Base-by-base conservation (phyloP, 2,113 vertebrate species). In the Antigone vipio region DNA sequence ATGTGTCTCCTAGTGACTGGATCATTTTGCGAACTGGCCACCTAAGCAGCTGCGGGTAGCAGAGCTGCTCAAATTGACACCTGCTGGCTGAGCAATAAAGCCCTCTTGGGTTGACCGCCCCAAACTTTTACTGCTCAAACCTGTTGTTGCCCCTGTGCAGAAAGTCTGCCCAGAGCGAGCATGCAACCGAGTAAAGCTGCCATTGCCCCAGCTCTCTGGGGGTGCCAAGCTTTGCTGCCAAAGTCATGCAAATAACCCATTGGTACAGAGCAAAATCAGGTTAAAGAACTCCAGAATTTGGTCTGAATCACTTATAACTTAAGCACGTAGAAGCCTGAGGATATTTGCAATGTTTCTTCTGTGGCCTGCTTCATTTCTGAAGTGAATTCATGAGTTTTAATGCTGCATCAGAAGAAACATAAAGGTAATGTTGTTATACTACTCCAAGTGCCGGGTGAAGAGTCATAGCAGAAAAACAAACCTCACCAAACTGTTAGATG, bases 381-480 rank as follows among this genome's bases (percentile, higher is more conserved):
- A 94, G 58, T 81, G 78, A 92, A 92, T 81, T 91, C 38, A 34
- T 16, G 34, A 74, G 17, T 77, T 91, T 89, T 91, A 96, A 79
- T 84, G 80, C 78, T 73, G 78, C 5, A 8, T 97, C 91, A 96
- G 90, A 94, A 88, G 52, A 92, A 93, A 73, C 45, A 71, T 81
- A 87, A 83, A 93, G 60, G 64, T 91, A 87, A 80, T 85, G 55
- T 83, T 93, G n/a, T 58, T 56, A 56, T 9, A 72, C 62, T 82
- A 58, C 66, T 85, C 45, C 85, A 42, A 81, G 82, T 53, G 74
- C 58, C 2, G 17, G 64, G 77, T 85, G 87, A 90, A 64, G 74
- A 96, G 89, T 91, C 93, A 89, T 40, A 91, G 85, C 78, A 92
- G 92, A 91, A 95, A 95, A 96, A 62, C 80, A 93, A 93, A 94